Percentiles rank a stretch among this genome's conserved stretches.
These are phyloP conservation scores for Pica pica DNA, from an alignment of 2,113 vertebrate genomes.

Conservation along the genomic window DNA sequence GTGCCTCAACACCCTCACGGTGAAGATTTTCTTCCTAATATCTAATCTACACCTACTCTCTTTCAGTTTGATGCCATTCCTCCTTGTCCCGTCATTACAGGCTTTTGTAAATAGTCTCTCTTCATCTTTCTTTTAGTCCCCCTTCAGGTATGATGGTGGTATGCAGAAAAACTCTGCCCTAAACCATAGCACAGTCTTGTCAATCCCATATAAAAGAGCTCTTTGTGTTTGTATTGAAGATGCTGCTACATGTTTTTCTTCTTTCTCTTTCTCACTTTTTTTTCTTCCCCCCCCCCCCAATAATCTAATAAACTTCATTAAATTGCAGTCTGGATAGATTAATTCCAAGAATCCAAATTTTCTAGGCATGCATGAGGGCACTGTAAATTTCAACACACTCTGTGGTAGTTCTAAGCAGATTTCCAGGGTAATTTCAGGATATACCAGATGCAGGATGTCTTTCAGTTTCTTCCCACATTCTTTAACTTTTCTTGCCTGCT, in stretches of 20 bases:
- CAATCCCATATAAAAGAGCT: background rate
- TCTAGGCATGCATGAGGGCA: background rate
- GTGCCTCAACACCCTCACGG: background rate
- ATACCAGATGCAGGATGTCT: background rate
- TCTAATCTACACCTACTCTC: background rate
- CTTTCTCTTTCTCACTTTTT: background rate
- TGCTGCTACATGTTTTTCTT: background rate
- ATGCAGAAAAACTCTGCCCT: background rate
- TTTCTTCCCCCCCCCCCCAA: rapidly evolving
- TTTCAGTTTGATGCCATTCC: background rate
- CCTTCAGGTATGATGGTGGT: background rate
- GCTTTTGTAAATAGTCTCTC: background rate
- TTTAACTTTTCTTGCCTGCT: background rate
- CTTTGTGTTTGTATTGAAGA: background rate
- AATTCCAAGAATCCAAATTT: background rate
- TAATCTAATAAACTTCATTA: background rate
- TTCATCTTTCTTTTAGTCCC: background rate
- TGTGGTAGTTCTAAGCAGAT: background rate
- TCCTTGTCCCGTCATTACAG: background rate
- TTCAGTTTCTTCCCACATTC: conserved; percentile 15
- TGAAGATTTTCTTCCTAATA: background rate
- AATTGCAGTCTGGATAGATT: background rate
- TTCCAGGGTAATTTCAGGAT: background rate
- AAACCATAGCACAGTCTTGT: background rate
- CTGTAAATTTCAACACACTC: background rate